Conservation (phyloP, 2,113 vertebrate species). For the Lutjanus erythropterus region DNA sequence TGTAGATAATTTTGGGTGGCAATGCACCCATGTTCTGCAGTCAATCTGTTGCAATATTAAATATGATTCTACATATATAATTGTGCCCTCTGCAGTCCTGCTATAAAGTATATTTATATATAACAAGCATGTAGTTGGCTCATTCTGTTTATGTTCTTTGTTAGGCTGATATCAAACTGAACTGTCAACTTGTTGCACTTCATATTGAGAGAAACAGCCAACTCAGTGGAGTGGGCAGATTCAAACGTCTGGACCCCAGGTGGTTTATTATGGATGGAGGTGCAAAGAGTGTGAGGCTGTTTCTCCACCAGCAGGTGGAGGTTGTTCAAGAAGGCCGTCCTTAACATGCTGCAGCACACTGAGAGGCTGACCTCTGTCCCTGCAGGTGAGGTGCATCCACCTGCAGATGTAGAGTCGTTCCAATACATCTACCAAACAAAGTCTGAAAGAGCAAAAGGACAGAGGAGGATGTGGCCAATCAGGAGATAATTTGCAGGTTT, state of each 20-base stretch:
- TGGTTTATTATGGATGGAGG: not conserved
- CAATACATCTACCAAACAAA: slow-evolving; percentile 81
- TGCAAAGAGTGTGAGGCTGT: not conserved
- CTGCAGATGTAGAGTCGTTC: slow-evolving; percentile 87
- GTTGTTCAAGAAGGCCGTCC: not conserved
- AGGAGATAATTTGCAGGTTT: not conserved
- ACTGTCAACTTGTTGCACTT: too few species aligned
- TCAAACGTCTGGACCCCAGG: too few species aligned
- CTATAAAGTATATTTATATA: not conserved
- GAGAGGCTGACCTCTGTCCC: not conserved
- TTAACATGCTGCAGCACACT: not conserved
- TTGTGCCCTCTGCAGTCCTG: not conserved
- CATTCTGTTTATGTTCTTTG: not conserved
- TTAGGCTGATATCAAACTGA: too few species aligned
- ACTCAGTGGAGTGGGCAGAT: too few species aligned
- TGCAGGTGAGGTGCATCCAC: slow-evolving; percentile 83
- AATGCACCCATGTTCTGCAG: not conserved
- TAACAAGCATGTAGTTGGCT: not conserved
- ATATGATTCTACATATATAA: not conserved
- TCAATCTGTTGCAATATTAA: not conserved
- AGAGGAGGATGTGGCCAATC: not conserved
- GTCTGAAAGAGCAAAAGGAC: slow-evolving; percentile 62
- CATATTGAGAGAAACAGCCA: too few species aligned
- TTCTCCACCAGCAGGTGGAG: not conserved
- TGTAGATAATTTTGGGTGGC: not conserved